Conservation (phyloP, 2,113 vertebrate genomes). For the Rhegmatorhina hoffmannsi region DNA sequence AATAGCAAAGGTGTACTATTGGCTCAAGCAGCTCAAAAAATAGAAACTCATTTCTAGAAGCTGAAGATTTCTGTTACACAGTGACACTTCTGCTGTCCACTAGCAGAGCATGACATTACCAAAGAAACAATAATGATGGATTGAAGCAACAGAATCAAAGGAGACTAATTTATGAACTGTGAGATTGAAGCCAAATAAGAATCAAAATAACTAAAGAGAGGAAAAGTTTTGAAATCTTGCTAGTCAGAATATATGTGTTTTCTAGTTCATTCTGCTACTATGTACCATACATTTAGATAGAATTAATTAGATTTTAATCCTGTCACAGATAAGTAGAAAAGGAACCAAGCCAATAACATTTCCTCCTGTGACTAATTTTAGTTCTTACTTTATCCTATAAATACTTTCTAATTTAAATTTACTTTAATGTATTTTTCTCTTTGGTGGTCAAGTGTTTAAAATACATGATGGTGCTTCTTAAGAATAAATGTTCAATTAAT, state of each 20-base stretch:
- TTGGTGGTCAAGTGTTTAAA: background rate
- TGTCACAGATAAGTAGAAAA: background rate
- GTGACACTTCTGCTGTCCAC: background rate
- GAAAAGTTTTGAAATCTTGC: background rate
- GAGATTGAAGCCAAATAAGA: background rate
- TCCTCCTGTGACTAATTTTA: background rate
- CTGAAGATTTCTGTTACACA: background rate
- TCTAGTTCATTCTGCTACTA: background rate
- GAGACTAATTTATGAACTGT: background rate
- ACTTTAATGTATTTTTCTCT: background rate
- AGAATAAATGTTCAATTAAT: background rate
- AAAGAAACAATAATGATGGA: background rate
- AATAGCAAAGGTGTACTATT: background rate
- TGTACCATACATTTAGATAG: background rate
- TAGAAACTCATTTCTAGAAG: background rate
- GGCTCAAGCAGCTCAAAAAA: background rate
- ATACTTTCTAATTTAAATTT: background rate
- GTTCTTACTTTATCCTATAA: constrained; percentile 28
- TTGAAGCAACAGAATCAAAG: background rate
- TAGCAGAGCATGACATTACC: background rate
- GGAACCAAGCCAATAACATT: background rate
- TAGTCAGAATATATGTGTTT: background rate
- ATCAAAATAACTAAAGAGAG: background rate
- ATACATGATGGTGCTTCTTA: background rate
- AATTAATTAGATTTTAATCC: constrained; percentile 18